These are phyloP conservation scores for Telmatherina bonti DNA, from an alignment of 2,797 vertebrate genomes.

Conservation along the genomic window DNA sequence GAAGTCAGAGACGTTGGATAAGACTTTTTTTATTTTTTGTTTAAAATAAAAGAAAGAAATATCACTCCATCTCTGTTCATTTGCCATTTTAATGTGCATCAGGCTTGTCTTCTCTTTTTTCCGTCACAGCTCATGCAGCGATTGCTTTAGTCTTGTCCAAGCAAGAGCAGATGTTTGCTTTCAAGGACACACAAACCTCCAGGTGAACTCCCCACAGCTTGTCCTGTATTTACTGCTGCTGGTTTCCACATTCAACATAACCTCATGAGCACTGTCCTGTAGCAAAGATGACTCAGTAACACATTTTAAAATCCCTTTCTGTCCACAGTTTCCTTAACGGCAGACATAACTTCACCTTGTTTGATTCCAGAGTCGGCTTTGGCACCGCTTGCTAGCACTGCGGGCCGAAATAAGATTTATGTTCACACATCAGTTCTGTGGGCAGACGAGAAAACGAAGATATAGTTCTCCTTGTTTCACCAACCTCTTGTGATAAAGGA, in stretches of 20 bases:
- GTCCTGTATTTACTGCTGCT: neutral
- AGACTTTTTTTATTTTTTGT: no score
- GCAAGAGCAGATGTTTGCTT: slow-evolving; percentile 14
- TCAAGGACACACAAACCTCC: slow-evolving; percentile 2
- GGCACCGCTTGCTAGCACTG: slow-evolving; percentile 8
- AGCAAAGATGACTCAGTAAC: neutral
- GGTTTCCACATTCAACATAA: slow-evolving; percentile 6
- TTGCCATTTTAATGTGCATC: no score
- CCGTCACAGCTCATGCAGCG: slow-evolving; percentile 3
- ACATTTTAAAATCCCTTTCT: neutral
- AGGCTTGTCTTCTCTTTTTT: neutral
- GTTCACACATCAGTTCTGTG: slow-evolving; percentile 3
- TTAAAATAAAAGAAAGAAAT: no score
- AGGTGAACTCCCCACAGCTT: neutral
- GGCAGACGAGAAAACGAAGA: neutral
- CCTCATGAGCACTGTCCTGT: slow-evolving; percentile 8
- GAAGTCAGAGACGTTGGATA: neutral
- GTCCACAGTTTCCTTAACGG: slow-evolving; percentile 16
- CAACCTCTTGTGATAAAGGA: slow-evolving; percentile 4
- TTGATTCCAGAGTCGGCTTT: slow-evolving; percentile 19
- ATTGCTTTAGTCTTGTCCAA: slow-evolving; percentile 1
- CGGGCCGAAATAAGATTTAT: slow-evolving; percentile 14
- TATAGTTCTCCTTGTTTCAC: neutral
- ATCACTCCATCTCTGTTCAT: no score
- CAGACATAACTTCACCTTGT: slow-evolving; percentile 21